A percentile compares a stretch with the other conserved stretches of the same genome.
phyloP scores from a whole-genome alignment of 2,797 vertebrate genomes.

The Mycteria americana region DNA sequence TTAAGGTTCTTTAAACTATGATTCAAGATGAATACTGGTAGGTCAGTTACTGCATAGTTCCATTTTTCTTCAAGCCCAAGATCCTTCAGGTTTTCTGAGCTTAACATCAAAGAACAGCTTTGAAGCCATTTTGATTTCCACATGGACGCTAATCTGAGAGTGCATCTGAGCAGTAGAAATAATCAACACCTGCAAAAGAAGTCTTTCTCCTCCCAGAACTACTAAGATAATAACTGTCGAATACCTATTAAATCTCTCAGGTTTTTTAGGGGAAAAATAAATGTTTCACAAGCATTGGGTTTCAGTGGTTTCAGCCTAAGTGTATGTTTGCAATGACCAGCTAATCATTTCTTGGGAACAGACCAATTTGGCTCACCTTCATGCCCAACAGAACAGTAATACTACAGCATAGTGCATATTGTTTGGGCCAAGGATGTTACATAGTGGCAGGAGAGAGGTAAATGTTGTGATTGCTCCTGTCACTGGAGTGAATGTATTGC shows the following conservation, averaged over 20 bases:
- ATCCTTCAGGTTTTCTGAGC: not conserved
- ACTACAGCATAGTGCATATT: not conserved
- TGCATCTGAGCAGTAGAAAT: not conserved
- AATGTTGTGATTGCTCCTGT: not conserved
- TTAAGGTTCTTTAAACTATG: not conserved
- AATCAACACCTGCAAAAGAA: not conserved
- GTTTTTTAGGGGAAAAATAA: not conserved
- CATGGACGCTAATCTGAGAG: not conserved
- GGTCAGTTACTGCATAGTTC: not conserved
- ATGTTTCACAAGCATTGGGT: not conserved
- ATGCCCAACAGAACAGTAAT: not conserved
- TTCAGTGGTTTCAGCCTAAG: not conserved
- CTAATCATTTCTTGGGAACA: not conserved
- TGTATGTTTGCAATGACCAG: not conserved
- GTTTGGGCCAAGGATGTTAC: not conserved
- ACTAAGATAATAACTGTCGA: not conserved
- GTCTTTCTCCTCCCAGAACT: not conserved
- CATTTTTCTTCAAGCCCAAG: not conserved
- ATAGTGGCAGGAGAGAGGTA: not conserved
- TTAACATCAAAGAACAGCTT: not conserved
- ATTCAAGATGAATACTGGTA: not conserved
- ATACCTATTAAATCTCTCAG: not conserved
- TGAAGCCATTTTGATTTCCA: not conserved
- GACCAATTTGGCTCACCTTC: accelerated
- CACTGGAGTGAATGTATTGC: not conserved